A percentile compares a stretch with the other conserved stretches of the same genome.
Evolutionary conservation across 2,888 invertebrate species (phyloP).

Genomic region (Flabesymbios commensalis): DNA sequence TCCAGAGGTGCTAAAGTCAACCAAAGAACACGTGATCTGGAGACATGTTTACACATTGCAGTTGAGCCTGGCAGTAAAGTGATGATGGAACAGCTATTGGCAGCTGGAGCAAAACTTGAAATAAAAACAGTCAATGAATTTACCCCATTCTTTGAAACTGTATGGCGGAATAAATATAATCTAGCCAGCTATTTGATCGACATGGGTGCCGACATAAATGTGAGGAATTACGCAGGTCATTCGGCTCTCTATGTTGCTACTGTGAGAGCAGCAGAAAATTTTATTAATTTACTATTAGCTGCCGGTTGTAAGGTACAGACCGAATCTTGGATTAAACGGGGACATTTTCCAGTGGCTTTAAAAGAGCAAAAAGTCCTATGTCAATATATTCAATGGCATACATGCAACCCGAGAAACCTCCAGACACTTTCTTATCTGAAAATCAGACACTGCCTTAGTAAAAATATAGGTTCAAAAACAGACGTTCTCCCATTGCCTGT

Average conservation of each 20-base stretch:
- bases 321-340: slow-evolving; percentile 44
- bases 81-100: slow-evolving; percentile 40
- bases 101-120: slow-evolving; percentile 40
- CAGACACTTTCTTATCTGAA: no score
- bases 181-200: slow-evolving; percentile 43
- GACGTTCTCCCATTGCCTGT: no score
- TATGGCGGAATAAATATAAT: slow-evolving; percentile 45
- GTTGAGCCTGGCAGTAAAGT: slow-evolving; percentile 42
- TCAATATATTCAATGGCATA: no score
- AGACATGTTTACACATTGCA: slow-evolving; percentile 48
- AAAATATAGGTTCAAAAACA: no score
- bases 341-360: no score
- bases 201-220: slow-evolving; percentile 43
- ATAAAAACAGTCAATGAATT: slow-evolving; percentile 40
- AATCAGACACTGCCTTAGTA: no score
- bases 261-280: slow-evolving; percentile 35
- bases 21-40: slow-evolving; percentile 36
- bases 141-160: slow-evolving; percentile 47
- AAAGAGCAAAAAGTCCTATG: no score
- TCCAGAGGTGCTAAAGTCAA: slow-evolving; percentile 40
- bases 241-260: slow-evolving; percentile 44
- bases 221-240: slow-evolving; percentile 36
- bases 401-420: no score
- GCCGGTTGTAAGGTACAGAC: slow-evolving; percentile 42
- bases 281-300: slow-evolving; percentile 40